phyloP scores from a whole-genome alignment of 2,113 vertebrate species.

The Heterotis niloticus region DNA sequence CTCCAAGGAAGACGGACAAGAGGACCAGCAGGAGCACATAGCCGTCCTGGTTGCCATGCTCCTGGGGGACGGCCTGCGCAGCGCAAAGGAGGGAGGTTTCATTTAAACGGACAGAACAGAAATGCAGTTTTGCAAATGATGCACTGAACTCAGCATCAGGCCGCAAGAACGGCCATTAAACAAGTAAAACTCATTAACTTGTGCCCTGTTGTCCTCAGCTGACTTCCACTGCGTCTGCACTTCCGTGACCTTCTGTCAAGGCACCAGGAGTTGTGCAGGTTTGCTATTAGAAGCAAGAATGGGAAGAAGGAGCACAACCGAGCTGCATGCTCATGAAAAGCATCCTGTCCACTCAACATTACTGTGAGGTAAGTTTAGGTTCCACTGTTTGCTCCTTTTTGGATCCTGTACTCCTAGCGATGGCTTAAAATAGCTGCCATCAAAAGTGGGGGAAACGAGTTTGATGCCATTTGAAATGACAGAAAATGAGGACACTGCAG shows the following conservation, averaged over 20 bases:
- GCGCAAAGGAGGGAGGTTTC: slow-evolving; percentile 17
- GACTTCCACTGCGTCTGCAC: background rate
- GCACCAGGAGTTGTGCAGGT: no score
- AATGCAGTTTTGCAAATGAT: background rate
- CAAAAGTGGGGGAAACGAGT: background rate
- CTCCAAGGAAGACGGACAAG: slow-evolving; percentile 81
- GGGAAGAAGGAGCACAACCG: no score
- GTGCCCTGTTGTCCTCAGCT: background rate
- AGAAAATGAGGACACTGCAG: slow-evolving; percentile 6
- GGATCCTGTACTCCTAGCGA: background rate
- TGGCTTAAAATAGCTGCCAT: background rate
- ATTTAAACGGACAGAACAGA: background rate
- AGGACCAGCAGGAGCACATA: slow-evolving; percentile 81
- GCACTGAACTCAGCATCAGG: background rate
- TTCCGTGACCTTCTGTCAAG: background rate
- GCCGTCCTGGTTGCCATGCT: slow-evolving; percentile 69
- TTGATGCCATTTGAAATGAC: background rate
- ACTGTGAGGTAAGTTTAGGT: no score
- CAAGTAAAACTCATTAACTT: background rate
- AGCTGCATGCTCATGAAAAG: no score
- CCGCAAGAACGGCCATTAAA: background rate
- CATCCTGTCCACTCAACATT: no score
- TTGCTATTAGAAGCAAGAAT: no score
- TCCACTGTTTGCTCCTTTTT: no score
- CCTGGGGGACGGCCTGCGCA: slow-evolving; percentile 51